Conservation (phyloP, 2,113 vertebrate genomes). For the Rhinoderma darwinii region DNA sequence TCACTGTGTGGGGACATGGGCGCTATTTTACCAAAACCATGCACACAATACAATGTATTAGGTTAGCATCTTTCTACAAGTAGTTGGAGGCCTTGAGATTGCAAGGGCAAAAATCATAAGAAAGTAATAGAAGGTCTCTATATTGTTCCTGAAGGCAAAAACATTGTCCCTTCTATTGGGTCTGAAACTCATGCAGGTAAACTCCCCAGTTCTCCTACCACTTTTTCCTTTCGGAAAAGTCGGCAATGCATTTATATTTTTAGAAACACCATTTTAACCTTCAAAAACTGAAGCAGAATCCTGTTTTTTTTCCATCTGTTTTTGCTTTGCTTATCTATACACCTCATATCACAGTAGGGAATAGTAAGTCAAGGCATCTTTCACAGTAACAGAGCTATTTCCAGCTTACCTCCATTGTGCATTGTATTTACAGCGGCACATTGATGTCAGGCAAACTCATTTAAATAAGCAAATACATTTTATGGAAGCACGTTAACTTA, state of each 20-base stretch:
- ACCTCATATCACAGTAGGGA: constrained; percentile 24
- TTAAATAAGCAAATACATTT: neutral
- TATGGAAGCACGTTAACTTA: neutral
- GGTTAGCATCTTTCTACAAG: neutral
- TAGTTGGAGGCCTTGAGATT: neutral
- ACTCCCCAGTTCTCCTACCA: neutral
- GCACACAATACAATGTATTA: too few relatives aligned
- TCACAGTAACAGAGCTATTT: constrained; percentile 6
- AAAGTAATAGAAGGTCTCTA: neutral
- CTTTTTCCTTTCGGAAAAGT: neutral
- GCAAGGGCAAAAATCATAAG: neutral
- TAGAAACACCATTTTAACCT: neutral
- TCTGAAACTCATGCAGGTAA: neutral
- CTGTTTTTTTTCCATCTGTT: neutral
- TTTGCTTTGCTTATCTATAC: neutral
- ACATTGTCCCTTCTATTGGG: neutral
- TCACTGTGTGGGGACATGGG: too few relatives aligned
- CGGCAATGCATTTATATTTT: constrained; percentile 6
- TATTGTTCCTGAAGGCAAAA: neutral
- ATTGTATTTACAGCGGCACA: neutral
- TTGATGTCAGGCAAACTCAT: neutral
- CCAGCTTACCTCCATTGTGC: neutral
- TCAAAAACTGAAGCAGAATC: neutral
- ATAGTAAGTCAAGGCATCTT: constrained; percentile 19
- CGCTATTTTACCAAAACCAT: too few relatives aligned